Percentiles rank a stretch among this genome's conserved stretches.
Conservation (phyloP, 2,797 vertebrate genomes). For the Enteromius unitaeniatus region DNA sequence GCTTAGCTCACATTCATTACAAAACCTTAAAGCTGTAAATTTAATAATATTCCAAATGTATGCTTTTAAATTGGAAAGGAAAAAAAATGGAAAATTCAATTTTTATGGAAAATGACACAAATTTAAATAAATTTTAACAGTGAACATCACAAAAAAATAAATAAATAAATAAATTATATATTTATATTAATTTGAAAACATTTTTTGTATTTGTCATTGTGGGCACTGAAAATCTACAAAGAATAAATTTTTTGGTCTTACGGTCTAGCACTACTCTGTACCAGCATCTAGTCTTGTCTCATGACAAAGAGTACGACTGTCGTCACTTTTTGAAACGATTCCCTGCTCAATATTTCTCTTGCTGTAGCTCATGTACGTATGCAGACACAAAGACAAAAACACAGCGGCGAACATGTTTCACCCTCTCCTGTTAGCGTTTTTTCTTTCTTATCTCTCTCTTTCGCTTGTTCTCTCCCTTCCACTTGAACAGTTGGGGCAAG, state of each 20-base stretch:
- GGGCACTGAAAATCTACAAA: not conserved
- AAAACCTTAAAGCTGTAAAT: not conserved
- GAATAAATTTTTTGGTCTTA: too few relatives aligned
- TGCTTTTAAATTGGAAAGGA: not conserved
- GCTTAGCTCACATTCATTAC: not conserved
- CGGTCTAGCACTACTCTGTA: too few relatives aligned
- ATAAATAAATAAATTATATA: too few relatives aligned
- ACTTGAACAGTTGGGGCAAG: conserved; percentile 70
- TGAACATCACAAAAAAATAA: not conserved
- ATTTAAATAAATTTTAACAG: not conserved
- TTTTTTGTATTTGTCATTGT: not conserved
- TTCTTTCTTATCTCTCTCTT: conserved; percentile 12
- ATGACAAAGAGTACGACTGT: not conserved
- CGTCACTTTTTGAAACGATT: conserved; percentile 18
- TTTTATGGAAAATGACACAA: not conserved
- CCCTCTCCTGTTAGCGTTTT: not conserved
- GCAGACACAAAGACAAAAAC: conserved; percentile 41
- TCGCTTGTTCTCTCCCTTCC: not conserved
- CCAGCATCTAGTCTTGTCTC: not conserved
- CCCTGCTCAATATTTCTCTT: not conserved
- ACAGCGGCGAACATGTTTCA: conserved; percentile 34
- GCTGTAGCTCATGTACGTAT: conserved; percentile 10
- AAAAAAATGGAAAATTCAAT: not conserved
- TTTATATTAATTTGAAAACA: too few relatives aligned
- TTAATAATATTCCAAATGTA: not conserved